Evolutionary conservation across 2,113 vertebrate species (phyloP).

Genomic region (Menura novaehollandiae): DNA sequence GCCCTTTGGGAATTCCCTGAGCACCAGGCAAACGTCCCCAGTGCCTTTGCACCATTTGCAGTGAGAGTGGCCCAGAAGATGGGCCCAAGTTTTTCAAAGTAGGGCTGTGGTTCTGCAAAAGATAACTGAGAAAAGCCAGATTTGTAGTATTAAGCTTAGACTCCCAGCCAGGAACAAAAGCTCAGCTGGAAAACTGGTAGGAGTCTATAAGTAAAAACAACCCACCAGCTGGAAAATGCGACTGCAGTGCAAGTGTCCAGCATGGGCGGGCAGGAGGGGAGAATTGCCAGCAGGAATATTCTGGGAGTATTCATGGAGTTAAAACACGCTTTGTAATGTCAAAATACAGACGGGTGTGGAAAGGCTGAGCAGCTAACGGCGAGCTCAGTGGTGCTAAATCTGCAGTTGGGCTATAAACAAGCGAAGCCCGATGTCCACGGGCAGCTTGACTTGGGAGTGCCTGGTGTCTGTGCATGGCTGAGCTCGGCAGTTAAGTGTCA

Average conservation of each 20-base stretch:
- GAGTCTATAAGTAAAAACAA: background rate
- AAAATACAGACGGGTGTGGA: background rate
- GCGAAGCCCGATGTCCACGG: background rate
- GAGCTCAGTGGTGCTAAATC: background rate
- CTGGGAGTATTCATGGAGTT: background rate
- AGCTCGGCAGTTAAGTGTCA: background rate
- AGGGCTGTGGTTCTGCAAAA: background rate
- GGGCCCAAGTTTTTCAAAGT: background rate
- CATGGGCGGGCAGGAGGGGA: background rate
- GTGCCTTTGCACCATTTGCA: rapidly evolving
- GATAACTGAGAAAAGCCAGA: background rate
- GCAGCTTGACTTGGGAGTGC: slow-evolving; percentile 40
- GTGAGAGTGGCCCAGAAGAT: background rate
- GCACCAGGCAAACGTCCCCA: background rate
- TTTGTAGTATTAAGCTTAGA: background rate
- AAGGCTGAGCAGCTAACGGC: background rate
- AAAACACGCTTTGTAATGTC: slow-evolving; percentile 13
- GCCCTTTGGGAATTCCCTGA: background rate
- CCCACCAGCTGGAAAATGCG: background rate
- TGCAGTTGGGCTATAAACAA: slow-evolving; percentile 19
- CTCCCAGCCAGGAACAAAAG: background rate
- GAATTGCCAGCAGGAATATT: background rate
- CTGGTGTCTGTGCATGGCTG: background rate
- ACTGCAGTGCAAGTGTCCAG: background rate
- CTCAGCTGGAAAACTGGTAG: background rate